phyloP scores from a whole-genome alignment of 2,888 invertebrate species.

The Sarcophaga caerulescens region DNA sequence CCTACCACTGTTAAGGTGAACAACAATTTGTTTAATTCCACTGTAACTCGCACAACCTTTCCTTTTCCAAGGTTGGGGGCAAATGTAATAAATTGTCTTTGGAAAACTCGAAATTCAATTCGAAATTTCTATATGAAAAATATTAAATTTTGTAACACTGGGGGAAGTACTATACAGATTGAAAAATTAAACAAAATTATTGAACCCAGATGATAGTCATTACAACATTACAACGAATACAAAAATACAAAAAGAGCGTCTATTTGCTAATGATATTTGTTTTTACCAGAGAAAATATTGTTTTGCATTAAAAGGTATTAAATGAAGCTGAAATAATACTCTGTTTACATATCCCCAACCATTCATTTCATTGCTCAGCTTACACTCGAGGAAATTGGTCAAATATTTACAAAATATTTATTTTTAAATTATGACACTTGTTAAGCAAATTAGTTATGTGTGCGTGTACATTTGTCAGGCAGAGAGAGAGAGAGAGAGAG shows the following conservation, averaged over 20 bases:
- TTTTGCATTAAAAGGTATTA: background rate
- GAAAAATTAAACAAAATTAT: too few relatives aligned
- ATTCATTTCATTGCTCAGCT: background rate
- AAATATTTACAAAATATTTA: conserved; percentile 36
- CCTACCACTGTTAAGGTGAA: too few relatives aligned
- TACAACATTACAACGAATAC: too few relatives aligned
- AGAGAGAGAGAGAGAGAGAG: background rate
- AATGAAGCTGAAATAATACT: background rate
- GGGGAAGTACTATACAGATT: too few relatives aligned
- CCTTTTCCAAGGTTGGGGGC: too few relatives aligned
- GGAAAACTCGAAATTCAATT: too few relatives aligned
- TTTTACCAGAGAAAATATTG: background rate
- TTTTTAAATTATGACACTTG: conserved; percentile 27
- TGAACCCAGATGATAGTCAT: too few relatives aligned
- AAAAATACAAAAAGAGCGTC: background rate
- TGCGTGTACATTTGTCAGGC: background rate
- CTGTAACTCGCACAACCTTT: too few relatives aligned
- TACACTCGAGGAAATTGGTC: background rate
- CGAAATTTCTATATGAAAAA: too few relatives aligned
- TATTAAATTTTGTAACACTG: too few relatives aligned
- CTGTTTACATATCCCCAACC: background rate
- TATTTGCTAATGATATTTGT: background rate
- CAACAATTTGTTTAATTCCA: too few relatives aligned
- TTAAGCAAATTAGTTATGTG: background rate
- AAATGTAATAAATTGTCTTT: too few relatives aligned